Conservation (phyloP, 2,113 vertebrate species). For the Etia nguti region DNA sequence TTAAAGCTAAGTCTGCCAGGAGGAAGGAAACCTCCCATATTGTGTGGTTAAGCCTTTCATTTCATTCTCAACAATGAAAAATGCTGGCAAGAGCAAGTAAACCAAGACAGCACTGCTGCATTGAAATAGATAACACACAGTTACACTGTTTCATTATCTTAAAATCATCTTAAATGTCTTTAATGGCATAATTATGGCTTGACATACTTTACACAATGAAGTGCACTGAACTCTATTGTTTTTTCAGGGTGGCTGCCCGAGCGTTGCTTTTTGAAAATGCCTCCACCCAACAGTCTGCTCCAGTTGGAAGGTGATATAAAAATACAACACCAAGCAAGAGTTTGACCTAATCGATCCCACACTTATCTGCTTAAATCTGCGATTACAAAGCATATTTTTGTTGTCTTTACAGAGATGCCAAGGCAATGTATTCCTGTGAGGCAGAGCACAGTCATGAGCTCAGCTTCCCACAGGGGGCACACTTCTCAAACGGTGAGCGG, state of each 20-base stretch:
- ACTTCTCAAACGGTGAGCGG: conserved; percentile 88
- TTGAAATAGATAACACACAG: not conserved
- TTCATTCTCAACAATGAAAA: conserved; percentile 21
- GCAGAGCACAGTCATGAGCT: conserved; percentile 96
- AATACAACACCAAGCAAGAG: not conserved
- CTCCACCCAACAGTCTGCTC: conserved; percentile 66
- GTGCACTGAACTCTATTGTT: not conserved
- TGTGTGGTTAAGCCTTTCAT: conserved; percentile 18
- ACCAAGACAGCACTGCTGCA: not conserved
- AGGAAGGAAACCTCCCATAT: conserved; percentile 52
- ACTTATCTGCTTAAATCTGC: not conserved
- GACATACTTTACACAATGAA: not conserved
- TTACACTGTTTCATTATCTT: not conserved
- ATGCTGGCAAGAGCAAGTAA: not conserved
- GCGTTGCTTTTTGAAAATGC: conserved; percentile 85
- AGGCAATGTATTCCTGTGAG: conserved; percentile 95
- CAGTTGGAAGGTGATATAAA: conserved; percentile 75
- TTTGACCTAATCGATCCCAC: not conserved
- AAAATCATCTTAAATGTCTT: not conserved
- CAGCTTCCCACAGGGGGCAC: conserved; percentile 93
- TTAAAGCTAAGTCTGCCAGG: not conserved
- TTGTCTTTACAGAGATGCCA: conserved; percentile 82
- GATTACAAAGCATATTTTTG: not conserved
- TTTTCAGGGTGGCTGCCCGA: conserved; percentile 82
- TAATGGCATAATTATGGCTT: not conserved